Base-by-base conservation (phyloP, 2,888 invertebrate species). In the Amphipoea oculea region DNA sequence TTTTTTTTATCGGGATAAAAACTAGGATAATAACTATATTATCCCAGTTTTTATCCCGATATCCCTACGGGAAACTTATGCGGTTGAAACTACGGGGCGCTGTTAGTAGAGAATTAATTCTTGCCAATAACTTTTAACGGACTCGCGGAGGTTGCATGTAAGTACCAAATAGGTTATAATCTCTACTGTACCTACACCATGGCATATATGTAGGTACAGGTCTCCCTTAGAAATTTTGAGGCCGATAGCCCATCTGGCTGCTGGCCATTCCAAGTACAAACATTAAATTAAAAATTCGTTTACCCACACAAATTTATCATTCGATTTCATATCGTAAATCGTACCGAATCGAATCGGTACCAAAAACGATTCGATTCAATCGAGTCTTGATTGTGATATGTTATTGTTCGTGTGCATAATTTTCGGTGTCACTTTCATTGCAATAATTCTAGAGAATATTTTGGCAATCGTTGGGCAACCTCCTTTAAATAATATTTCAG, bases 271-370 rank as follows among this genome's bases (percentile, higher is more conserved):
- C 84, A 86, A 84, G 83, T 83, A 86, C 76, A 85, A 86, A 88
- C 79, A 88, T 87, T 91, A 91, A 92, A 91, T 92, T 89, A 91
- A 90, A 90, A 90, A 90, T 84, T 91, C 85, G 77, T 82, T 75
- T 80, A 83, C 85, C 87, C 85, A 84, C 84, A 88, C 87, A 87
- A 89, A 90, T 92, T 91, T 87, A 93, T 92, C 92, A 92, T 91
- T 87, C 89, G 91, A 90, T 91, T 94, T 91, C 90, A 85, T 90
- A 86, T 89, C 92, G 91, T 95, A 95, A 95, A 95, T 95, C 92
- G 92, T 86, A 82, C 91, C 92, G 93, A 88, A 92, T 88, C 94
- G 93, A 95, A 95, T 94, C 91, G 91, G 91, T 89, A 89, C 92
- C 93, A 91, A 92, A 94, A 93, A 91, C 87, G 91, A 92, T 90